phyloP scores from a whole-genome alignment of 2,797 vertebrate species.

The Dendrocincla tyrannina region DNA sequence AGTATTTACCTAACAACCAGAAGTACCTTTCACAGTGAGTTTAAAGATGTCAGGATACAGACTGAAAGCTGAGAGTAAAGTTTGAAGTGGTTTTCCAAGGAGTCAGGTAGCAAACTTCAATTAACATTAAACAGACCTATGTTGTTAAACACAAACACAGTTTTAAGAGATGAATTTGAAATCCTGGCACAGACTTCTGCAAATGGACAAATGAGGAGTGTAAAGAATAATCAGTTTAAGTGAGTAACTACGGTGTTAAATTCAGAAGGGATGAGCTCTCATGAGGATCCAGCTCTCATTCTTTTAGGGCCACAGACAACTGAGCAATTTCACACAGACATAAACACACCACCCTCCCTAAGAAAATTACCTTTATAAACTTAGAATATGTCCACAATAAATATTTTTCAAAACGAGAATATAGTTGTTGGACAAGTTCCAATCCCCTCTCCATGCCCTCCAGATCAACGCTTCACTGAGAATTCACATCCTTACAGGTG shows the following conservation, averaged over 20 bases:
- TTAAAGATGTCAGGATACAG: background rate
- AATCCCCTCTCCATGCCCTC: too few species aligned
- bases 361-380: background rate
- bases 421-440: too few species aligned
- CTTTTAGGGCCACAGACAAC: background rate
- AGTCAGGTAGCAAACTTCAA: background rate
- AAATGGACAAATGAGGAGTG: background rate
- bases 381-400: too few species aligned
- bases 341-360: rapidly evolving
- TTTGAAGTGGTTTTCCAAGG: background rate
- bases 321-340: background rate
- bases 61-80: background rate
- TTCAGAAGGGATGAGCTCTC: background rate
- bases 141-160: background rate
- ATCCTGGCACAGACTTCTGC: background rate
- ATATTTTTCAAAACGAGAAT: too few species aligned
- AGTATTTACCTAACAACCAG: background rate
- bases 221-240: background rate
- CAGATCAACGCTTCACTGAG: too few species aligned
- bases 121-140: background rate
- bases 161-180: constrained; percentile 19
- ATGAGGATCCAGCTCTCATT: background rate
- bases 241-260: background rate
- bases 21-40: background rate
- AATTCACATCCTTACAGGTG: too few species aligned